Evolutionary conservation across 92 coral and sea anemone species (phyloP), one percentile per base, ranked within the genome.

Genomic region (Phenganax subtilis): DNA sequence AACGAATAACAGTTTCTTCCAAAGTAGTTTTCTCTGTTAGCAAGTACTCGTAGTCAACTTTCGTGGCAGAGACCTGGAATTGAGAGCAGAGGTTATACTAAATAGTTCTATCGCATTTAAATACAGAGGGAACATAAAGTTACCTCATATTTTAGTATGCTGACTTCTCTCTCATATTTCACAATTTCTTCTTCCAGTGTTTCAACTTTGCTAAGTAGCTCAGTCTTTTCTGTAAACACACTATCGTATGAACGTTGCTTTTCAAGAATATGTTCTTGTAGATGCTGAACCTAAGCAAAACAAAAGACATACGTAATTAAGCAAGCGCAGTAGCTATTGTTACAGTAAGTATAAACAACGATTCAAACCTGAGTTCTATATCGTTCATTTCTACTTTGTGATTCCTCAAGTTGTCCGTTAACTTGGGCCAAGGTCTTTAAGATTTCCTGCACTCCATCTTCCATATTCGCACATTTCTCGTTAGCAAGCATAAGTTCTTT

Each of bases 401-500:
- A 78, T 60, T 90, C 90, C 54, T 89, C 86, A 11, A 88, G 76
- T 73, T 90, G 93, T 53, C 83, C 89, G 54, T 82, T 84, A 10
- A 87, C 84, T 61, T 75, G 80, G 9, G 88, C 90, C 31, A 93
- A 30, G 82, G 92, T 89, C 75, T 87, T 93, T 12, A 81, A 47
- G 9, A 91, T 86, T 62, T 68, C 63, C 72, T 84, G 85, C n/a
- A 94, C 80, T 12, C 92, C 97, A 78, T 94, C 97, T 57, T 92
- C 97, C 71, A 92, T 73, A 14, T 85, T 80, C 55, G 91, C 78
- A 44, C 82, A 73, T 17, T 82, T 89, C 82, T 85, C 89, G 72
- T 83, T 84, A 29, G 98, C 75, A 11, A 87, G 88, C 51, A 94
- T 72, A 9, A 90, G 83, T 37, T 92, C 96, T 30, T 69, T 82